A percentile compares a stretch with the other conserved stretches of the same genome.
phyloP scores from a whole-genome alignment of 2,113 vertebrate species.

The Uropsilus gracilis region DNA sequence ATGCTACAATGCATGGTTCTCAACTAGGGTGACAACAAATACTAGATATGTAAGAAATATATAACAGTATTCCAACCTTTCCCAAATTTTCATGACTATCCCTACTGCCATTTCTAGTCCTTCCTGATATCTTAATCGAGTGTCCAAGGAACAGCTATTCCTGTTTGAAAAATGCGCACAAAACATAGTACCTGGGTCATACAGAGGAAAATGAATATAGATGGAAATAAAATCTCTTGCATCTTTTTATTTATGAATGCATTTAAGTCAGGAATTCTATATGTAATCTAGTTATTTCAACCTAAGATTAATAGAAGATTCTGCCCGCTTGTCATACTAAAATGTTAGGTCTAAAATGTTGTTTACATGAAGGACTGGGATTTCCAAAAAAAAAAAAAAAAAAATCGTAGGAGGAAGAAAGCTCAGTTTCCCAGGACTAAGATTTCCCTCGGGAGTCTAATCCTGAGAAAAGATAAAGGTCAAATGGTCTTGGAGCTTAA shows the following conservation, averaged over 20 bases:
- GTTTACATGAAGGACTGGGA: background rate
- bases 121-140: background rate
- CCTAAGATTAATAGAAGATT: background rate
- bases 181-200: background rate
- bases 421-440: background rate
- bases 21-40: background rate
- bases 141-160: background rate
- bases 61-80: background rate
- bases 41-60: background rate
- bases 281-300: background rate
- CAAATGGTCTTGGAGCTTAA: background rate
- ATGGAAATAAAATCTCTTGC: background rate
- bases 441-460: background rate
- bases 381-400: too few relatives aligned
- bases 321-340: background rate
- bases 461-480: conserved; percentile 36
- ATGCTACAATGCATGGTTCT: background rate
- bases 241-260: background rate
- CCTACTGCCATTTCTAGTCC: background rate
- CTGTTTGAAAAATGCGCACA: background rate
- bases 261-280: background rate
- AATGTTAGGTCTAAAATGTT: background rate
- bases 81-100: background rate
- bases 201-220: background rate
- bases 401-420: background rate